Percentiles rank a stretch among this genome's conserved stretches.
phyloP scores from a whole-genome alignment of 2,888 invertebrate genomes.

The Heliconius cydno region DNA sequence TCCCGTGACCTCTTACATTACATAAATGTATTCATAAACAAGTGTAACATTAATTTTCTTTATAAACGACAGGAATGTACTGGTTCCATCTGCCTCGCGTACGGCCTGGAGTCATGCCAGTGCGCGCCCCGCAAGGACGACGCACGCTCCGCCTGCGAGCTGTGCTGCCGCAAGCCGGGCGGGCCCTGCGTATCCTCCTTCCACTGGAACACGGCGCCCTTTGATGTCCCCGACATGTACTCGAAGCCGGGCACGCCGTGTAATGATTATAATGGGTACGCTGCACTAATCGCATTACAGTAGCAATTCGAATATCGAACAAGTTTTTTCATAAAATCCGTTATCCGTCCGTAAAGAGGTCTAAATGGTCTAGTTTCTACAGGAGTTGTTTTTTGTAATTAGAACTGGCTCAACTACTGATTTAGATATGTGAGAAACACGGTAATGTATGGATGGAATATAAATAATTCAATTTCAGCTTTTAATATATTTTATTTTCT shows the following conservation, averaged over 20 bases:
- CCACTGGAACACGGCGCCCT: conserved; percentile 94
- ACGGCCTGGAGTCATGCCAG: conserved; percentile 97
- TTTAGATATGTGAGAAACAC: background rate
- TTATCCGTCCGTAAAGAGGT: background rate
- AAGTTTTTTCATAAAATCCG: too few species aligned
- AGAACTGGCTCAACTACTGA: too few species aligned
- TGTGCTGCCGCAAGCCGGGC: conserved; percentile 95
- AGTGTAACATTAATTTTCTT: too few species aligned
- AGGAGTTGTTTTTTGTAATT: background rate
- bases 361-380: background rate
- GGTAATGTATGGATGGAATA: too few species aligned
- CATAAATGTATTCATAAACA: background rate
- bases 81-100: conserved; percentile 98
- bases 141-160: conserved; percentile 94
- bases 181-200: conserved; percentile 94
- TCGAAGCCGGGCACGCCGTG: conserved; percentile 97
- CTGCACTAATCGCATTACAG: background rate
- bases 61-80: conserved; percentile 90
- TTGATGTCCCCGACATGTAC: conserved; percentile 96
- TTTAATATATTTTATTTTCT: background rate
- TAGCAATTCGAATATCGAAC: too few species aligned
- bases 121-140: conserved; percentile 92
- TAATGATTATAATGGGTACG: conserved; percentile 93
- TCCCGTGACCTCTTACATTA: background rate
- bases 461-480: background rate